Conservation (phyloP, 2,113 vertebrate genomes). For the Cepphus grylle region DNA sequence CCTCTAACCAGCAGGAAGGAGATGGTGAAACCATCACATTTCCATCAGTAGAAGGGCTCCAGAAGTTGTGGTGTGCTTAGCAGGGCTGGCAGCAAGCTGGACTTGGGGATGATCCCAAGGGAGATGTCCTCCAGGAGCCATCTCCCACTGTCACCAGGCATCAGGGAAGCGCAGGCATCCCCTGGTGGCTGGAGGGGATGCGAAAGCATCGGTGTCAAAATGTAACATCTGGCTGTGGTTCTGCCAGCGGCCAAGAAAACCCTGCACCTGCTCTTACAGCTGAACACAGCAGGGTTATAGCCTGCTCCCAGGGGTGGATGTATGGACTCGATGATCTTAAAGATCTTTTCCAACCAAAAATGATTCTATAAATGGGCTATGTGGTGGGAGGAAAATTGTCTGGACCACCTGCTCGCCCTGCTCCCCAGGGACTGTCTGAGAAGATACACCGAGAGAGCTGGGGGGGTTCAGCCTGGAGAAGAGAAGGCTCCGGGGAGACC, state of each 20-base stretch:
- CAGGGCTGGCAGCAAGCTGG: background rate
- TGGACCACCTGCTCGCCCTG: accelerated
- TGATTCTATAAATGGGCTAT: background rate
- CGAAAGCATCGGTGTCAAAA: background rate
- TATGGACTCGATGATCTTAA: background rate
- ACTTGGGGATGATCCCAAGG: background rate
- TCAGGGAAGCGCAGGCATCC: background rate
- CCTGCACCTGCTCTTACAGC: background rate
- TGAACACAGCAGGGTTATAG: accelerated
- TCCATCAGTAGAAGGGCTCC: background rate
- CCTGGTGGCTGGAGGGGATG: accelerated
- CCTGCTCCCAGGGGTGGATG: background rate
- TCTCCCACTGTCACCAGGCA: background rate
- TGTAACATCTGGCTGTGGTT: too few species aligned
- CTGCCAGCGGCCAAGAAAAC: background rate
- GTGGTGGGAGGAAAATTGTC: background rate
- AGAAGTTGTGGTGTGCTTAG: background rate
- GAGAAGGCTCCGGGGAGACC: background rate
- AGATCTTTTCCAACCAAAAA: background rate
- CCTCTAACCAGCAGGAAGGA: accelerated
- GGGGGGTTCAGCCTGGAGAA: background rate
- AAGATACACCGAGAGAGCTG: background rate
- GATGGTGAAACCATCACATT: background rate
- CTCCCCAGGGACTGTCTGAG: background rate
- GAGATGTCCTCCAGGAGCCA: background rate